Evolutionary conservation across 2,797 vertebrate genomes (phyloP).

Genomic region (Notamacropus eugenii): DNA sequence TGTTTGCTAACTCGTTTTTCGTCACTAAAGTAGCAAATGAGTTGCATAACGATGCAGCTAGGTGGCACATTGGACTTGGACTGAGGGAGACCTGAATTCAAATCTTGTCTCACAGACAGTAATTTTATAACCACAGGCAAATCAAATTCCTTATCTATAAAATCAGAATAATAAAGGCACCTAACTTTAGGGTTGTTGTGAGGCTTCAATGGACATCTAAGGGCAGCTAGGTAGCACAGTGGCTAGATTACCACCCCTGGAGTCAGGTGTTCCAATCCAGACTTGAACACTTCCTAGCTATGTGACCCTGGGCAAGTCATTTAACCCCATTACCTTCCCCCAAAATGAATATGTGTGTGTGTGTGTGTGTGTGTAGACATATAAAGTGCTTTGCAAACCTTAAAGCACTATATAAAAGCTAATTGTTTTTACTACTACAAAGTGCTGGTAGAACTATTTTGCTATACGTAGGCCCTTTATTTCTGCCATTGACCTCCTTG

Average conservation of each 20-base stretch:
- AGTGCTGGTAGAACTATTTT: not conserved
- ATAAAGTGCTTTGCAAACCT: not conserved
- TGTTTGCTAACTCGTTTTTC: not conserved
- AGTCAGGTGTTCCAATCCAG: not conserved
- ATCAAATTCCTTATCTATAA: not conserved
- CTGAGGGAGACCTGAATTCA: not conserved
- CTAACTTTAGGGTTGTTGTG: not conserved
- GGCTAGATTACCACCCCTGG: not conserved
- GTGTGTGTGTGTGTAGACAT: not conserved
- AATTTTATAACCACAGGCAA: not conserved
- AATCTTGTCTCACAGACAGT: not conserved
- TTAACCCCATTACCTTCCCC: no score
- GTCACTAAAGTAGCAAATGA: not conserved
- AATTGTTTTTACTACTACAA: not conserved
- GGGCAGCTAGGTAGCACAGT: not conserved
- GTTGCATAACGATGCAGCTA: not conserved
- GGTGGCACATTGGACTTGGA: not conserved
- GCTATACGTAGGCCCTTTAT: not conserved
- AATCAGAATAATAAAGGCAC: not conserved
- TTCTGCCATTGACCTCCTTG: not conserved
- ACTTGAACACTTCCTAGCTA: not conserved
- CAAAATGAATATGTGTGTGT: no score
- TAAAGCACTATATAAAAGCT: not conserved
- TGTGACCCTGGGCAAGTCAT: not conserved
- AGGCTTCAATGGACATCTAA: not conserved